A percentile compares a stretch with the other conserved stretches of the same genome.
phyloP scores from a whole-genome alignment of 1,140 invertebrate species.

The Cydia strobilella region DNA sequence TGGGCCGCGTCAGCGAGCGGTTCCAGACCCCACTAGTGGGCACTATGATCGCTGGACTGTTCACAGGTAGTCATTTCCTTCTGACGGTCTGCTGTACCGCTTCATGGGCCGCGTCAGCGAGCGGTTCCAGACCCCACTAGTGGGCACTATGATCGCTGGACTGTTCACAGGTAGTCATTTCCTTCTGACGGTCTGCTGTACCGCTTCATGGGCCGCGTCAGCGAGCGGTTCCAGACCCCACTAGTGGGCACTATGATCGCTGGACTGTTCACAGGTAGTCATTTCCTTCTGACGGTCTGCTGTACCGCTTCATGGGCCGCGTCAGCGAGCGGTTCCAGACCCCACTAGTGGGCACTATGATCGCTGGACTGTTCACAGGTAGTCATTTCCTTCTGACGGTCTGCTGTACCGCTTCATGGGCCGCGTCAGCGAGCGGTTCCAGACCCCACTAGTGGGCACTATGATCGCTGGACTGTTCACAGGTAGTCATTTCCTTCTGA shows the following conservation, averaged over 20 bases:
- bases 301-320: slow-evolving; percentile 87
- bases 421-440: slow-evolving; percentile 85
- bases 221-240: slow-evolving; percentile 89
- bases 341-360: slow-evolving; percentile 89
- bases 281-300: slow-evolving; percentile 90
- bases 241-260: slow-evolving; percentile 90
- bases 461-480: slow-evolving; percentile 82
- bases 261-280: slow-evolving; percentile 40
- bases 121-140: slow-evolving; percentile 89
- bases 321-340: slow-evolving; percentile 89
- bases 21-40: slow-evolving; percentile 92
- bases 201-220: slow-evolving; percentile 85
- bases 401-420: slow-evolving; percentile 89
- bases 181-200: slow-evolving; percentile 93
- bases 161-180: neutral
- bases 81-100: slow-evolving; percentile 92
- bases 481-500: slow-evolving; percentile 83
- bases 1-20: slow-evolving; percentile 86
- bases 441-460: slow-evolving; percentile 92
- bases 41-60: slow-evolving; percentile 86
- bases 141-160: slow-evolving; percentile 90
- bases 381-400: slow-evolving; percentile 87
- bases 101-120: slow-evolving; percentile 86
- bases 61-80: slow-evolving; percentile 62
- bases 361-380: slow-evolving; percentile 79